phyloP scores from a whole-genome alignment of 1,140 invertebrate genomes.

The Saccostrea cuccullata region DNA sequence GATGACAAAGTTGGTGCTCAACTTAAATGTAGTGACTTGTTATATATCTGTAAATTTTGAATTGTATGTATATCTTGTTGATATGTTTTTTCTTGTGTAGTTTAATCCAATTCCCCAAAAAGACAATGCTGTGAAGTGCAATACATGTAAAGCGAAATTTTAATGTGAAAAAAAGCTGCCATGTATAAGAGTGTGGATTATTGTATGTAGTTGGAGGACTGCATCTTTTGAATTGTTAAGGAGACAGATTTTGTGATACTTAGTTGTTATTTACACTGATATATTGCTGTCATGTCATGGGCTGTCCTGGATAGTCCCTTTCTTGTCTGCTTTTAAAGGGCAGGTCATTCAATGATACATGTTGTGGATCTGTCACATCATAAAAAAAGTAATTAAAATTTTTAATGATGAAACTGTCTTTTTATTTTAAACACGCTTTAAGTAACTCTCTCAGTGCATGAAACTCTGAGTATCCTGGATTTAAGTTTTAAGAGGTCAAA shows the following conservation, averaged over 20 bases:
- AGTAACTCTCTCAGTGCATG: too few species aligned
- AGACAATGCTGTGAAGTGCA: conserved; percentile 2
- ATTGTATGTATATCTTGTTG: conserved; percentile 24
- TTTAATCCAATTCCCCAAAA: conserved; percentile 4
- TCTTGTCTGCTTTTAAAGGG: conserved; percentile 7
- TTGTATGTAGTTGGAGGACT: conserved; percentile 2
- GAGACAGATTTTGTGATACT: not conserved
- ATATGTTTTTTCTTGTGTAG: conserved; percentile 17
- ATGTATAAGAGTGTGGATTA: conserved; percentile 14
- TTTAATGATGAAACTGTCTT: not conserved
- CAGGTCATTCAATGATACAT: conserved; percentile 33
- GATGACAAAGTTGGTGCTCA: conserved; percentile 17
- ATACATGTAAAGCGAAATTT: conserved; percentile 15
- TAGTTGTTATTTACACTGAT: conserved; percentile 5
- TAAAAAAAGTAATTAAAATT: conserved; percentile 3
- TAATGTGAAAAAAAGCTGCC: not conserved
- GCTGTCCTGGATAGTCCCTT: conserved; percentile 15
- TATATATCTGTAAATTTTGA: conserved; percentile 21
- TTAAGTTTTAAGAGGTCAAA: too few species aligned
- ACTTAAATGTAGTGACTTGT: conserved; percentile 17
- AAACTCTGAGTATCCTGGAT: too few species aligned
- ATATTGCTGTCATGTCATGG: conserved; percentile 17
- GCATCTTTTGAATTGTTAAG: not conserved
- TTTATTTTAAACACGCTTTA: not conserved
- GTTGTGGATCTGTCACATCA: conserved; percentile 25